Evolutionary conservation across 2,113 vertebrate species (phyloP).

Genomic region (Piprites chloris): DNA sequence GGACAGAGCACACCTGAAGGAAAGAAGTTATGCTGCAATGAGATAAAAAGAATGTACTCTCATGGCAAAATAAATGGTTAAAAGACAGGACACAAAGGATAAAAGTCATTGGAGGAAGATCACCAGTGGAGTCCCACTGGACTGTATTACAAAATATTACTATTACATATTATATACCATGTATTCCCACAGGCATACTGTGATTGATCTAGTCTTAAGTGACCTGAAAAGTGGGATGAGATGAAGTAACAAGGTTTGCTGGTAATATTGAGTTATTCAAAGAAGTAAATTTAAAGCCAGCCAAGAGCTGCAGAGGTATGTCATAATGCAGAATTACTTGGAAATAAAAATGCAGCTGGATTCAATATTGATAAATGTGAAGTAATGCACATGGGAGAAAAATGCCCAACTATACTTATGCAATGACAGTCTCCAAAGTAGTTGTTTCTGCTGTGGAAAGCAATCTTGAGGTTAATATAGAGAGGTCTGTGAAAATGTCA

Average conservation of each 20-base stretch:
- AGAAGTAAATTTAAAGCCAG: conserved; percentile 7
- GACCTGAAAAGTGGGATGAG: background rate
- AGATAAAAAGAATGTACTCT: background rate
- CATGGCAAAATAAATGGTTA: background rate
- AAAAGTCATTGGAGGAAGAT: background rate
- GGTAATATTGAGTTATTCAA: background rate
- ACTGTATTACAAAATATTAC: background rate
- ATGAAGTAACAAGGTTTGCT: conserved; percentile 1
- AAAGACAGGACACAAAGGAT: background rate
- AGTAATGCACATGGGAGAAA: background rate
- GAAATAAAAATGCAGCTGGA: conserved; percentile 23
- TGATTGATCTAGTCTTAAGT: background rate
- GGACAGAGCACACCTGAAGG: background rate
- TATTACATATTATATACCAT: background rate
- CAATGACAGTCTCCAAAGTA: background rate
- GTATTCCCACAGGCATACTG: background rate
- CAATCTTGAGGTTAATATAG: conserved; percentile 14
- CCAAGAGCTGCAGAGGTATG: background rate
- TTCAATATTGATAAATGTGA: conserved; percentile 46
- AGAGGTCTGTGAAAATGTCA: conserved; percentile 21
- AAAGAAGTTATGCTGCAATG: background rate
- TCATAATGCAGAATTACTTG: background rate
- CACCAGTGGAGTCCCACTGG: background rate
- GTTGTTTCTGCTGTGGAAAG: background rate
- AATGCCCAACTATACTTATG: background rate